phyloP scores from a whole-genome alignment of 2,113 vertebrate species.

The Prolemur simus region DNA sequence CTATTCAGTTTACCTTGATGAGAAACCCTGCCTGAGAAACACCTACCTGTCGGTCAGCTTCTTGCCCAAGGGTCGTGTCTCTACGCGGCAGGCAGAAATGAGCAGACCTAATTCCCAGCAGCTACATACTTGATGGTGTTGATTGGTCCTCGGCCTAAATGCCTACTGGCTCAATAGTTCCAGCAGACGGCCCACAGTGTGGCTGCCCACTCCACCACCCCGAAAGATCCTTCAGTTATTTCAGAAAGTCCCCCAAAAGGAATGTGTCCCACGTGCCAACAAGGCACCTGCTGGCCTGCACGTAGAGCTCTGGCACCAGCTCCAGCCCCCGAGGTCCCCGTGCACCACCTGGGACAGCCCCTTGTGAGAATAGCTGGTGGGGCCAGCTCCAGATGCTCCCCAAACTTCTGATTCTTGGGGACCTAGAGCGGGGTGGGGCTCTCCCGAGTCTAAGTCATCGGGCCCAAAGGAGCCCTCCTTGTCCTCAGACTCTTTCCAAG shows the following conservation, averaged over 20 bases:
- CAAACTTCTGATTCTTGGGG: too few relatives aligned
- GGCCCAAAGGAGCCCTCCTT: not conserved
- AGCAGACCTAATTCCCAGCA: not conserved
- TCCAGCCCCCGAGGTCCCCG: rapidly evolving
- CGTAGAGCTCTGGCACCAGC: too few relatives aligned
- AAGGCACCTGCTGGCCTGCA: not conserved
- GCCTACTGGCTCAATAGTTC: not conserved
- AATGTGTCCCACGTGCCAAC: not conserved
- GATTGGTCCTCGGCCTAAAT: not conserved
- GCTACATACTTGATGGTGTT: too few relatives aligned
- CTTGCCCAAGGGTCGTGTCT: not conserved
- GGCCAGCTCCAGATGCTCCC: too few relatives aligned
- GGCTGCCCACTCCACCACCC: not conserved
- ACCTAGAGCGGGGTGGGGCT: not conserved
- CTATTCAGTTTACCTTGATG: not conserved
- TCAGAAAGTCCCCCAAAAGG: not conserved
- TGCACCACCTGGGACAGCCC: not conserved
- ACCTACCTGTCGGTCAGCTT: not conserved
- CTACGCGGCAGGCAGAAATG: not conserved
- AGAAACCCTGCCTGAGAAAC: not conserved
- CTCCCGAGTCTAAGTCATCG: not conserved
- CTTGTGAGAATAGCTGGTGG: not conserved
- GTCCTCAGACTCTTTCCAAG: not conserved
- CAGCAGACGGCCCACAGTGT: not conserved
- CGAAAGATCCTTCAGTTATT: not conserved